Evolutionary conservation across 1,140 invertebrate genomes (phyloP).

Genomic region (Drosophila pallidifrons): DNA sequence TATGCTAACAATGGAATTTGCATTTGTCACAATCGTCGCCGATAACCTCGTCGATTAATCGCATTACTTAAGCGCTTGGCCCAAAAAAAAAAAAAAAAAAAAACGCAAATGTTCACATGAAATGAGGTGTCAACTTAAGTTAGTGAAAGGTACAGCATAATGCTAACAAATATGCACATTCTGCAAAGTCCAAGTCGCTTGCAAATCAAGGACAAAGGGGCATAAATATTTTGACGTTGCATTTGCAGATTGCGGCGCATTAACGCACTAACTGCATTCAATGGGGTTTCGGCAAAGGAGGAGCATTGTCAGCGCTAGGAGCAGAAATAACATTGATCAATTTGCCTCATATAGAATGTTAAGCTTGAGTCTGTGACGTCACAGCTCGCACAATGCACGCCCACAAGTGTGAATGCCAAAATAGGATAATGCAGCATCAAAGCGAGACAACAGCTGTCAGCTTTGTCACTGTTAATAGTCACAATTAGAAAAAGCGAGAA

Average conservation of each 20-base stretch:
- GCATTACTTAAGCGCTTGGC: constrained; percentile 44
- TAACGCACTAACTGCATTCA: constrained; percentile 44
- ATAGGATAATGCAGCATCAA: no score
- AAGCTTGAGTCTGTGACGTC: no score
- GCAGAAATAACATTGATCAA: background rate
- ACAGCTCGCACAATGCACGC: no score
- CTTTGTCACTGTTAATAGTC: no score
- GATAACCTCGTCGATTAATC: constrained; percentile 59
- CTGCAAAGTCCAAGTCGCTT: background rate
- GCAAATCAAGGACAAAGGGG: constrained; percentile 55
- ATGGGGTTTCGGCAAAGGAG: background rate
- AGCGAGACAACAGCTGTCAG: no score
- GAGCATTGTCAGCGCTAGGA: background rate
- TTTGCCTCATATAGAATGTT: background rate
- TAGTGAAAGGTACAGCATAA: constrained; percentile 70
- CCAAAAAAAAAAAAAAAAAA: constrained; percentile 9
- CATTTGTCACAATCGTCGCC: constrained; percentile 64
- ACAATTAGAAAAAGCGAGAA: no score
- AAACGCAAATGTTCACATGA: constrained; percentile 17
- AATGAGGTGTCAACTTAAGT: constrained; percentile 81
- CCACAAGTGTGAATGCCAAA: no score
- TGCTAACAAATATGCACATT: constrained; percentile 69
- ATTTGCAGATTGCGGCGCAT: constrained; percentile 58
- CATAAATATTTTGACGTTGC: constrained; percentile 72
- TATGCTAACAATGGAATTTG: constrained; percentile 71